Conservation (phyloP, 2,113 vertebrate genomes). For the Cygnus buccinator region DNA sequence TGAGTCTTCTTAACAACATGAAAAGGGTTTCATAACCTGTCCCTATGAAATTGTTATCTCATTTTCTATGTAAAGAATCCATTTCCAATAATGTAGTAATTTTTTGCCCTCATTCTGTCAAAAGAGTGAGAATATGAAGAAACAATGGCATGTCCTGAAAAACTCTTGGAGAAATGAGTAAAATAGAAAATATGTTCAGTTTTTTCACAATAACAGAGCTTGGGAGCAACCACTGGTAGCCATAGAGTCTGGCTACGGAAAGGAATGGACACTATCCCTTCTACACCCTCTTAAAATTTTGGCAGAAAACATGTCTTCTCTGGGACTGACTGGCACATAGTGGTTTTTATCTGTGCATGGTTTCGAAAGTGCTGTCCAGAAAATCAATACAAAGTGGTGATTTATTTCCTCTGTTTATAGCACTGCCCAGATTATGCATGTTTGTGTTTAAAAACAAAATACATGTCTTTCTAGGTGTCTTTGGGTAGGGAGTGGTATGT, state of each 20-base stretch:
- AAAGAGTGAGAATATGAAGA: not conserved
- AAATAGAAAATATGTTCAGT: not conserved
- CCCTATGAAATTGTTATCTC: not conserved
- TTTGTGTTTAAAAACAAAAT: not conserved
- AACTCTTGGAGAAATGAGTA: not conserved
- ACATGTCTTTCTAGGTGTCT: constrained; percentile 81
- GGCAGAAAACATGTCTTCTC: no score
- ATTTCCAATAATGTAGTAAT: not conserved
- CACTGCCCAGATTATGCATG: not conserved
- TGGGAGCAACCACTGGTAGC: not conserved
- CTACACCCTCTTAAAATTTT: no score
- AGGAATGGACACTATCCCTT: no score
- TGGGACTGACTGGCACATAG: not conserved
- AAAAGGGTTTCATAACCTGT: not conserved
- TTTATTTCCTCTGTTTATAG: not conserved
- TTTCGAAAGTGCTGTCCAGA: not conserved
- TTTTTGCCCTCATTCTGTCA: not conserved
- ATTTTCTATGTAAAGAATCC: not conserved
- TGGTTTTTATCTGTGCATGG: not conserved
- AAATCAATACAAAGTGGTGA: not conserved
- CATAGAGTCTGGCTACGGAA: no score
- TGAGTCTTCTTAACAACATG: not conserved
- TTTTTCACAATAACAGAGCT: not conserved
- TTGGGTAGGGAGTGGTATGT: constrained; percentile 93
- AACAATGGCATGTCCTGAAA: not conserved